Evolutionary conservation across 2,888 invertebrate species (phyloP).

Genomic region (Callyntrura sp.): DNA sequence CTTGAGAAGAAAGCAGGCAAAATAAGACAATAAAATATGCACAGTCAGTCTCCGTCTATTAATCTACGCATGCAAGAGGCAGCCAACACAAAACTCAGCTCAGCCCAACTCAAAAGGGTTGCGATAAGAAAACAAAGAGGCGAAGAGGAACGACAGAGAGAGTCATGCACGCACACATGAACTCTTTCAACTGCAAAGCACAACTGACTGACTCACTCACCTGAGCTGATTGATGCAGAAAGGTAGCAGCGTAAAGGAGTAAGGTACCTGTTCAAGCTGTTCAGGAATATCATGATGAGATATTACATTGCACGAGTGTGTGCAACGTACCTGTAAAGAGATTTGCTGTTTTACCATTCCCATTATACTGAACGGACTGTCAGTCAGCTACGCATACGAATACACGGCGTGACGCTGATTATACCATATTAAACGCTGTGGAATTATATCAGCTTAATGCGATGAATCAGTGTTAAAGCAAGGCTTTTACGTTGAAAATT

Average conservation of each 20-base stretch:
- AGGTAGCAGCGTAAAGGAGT: neutral
- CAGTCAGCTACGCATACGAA: too few species aligned
- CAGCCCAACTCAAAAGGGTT: neutral
- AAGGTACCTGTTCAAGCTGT: slow-evolving; percentile 12
- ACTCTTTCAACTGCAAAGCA: slow-evolving; percentile 65
- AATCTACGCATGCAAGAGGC: slow-evolving; percentile 16
- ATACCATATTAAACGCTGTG: too few species aligned
- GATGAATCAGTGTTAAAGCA: too few species aligned
- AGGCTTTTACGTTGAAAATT: too few species aligned
- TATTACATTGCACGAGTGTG: neutral
- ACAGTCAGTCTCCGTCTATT: neutral
- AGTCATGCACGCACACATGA: slow-evolving; percentile 42
- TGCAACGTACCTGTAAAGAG: neutral
- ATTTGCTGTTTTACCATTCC: too few species aligned
- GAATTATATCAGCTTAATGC: too few species aligned
- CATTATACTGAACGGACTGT: too few species aligned
- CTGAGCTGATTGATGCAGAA: slow-evolving; percentile 27
- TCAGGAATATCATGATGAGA: neutral
- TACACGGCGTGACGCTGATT: too few species aligned
- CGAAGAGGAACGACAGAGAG: slow-evolving; percentile 4
- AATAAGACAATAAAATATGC: slow-evolving; percentile 1
- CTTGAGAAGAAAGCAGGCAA: slow-evolving; percentile 39
- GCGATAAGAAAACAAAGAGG: slow-evolving; percentile 14
- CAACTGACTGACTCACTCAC: slow-evolving; percentile 65
- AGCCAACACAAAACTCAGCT: neutral